Evolutionary conservation across 2,113 vertebrate genomes (phyloP).

Genomic region (Grus americana): DNA sequence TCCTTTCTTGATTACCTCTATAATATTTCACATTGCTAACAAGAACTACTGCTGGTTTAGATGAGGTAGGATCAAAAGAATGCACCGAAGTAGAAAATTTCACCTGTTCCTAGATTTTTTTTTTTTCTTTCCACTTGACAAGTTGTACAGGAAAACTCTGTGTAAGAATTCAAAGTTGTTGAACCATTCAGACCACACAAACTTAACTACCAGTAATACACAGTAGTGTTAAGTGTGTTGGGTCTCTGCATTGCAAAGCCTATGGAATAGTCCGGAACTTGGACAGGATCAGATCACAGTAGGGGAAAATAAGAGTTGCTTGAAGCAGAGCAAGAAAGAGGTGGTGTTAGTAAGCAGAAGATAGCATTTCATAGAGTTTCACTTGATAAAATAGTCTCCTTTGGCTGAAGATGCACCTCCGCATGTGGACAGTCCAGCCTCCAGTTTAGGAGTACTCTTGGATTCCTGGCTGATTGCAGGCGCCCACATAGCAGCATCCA

Average conservation of each 20-base stretch:
- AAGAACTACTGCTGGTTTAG: background rate
- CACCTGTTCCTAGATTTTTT: background rate
- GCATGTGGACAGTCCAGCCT: background rate
- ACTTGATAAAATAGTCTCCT: background rate
- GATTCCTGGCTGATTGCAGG: background rate
- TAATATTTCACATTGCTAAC: background rate
- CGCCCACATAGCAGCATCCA: slow-evolving; percentile 41
- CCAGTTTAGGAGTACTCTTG: background rate
- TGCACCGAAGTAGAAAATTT: background rate
- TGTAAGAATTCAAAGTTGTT: background rate
- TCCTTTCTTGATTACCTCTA: background rate
- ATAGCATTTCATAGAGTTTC: background rate
- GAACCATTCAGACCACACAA: background rate
- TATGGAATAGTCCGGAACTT: background rate
- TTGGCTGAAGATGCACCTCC: background rate
- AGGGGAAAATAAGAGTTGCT: background rate
- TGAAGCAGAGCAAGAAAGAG: background rate
- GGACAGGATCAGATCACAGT: background rate
- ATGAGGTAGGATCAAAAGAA: background rate
- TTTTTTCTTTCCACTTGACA: background rate
- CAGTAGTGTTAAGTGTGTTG: background rate
- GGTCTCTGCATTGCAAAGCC: background rate
- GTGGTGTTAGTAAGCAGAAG: background rate
- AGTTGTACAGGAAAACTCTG: background rate
- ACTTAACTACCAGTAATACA: background rate